These are phyloP conservation scores for Rhinoptilus africanus DNA, from an alignment of 2,113 vertebrate species.

Conservation along the genomic window DNA sequence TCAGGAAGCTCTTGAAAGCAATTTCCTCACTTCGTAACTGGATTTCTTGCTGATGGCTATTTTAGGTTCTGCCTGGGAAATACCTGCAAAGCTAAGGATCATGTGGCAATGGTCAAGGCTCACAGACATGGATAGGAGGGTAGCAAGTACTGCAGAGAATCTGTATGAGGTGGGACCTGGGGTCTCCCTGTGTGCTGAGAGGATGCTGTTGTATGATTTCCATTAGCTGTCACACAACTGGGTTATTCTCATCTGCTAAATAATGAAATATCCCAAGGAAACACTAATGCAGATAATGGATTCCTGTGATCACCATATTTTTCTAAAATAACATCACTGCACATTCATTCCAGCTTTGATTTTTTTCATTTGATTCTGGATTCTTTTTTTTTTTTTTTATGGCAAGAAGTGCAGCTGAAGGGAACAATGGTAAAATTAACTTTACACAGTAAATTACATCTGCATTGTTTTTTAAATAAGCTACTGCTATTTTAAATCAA, in stretches of 20 bases:
- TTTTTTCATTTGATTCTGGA: neutral
- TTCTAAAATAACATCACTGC: neutral
- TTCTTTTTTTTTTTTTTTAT: neutral
- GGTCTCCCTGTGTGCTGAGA: neutral
- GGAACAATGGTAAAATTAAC: neutral
- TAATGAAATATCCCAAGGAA: neutral
- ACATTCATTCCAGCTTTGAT: neutral
- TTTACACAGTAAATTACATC: neutral
- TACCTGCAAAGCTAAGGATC: neutral
- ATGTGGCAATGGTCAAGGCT: neutral
- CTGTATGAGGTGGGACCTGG: no score
- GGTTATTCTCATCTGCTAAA: neutral
- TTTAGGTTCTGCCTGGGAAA: neutral
- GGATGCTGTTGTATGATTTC: neutral
- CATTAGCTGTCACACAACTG: neutral
- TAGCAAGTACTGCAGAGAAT: neutral
- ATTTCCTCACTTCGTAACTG: neutral
- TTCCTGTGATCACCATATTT: neutral
- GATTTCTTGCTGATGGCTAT: neutral
- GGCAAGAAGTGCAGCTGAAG: neutral
- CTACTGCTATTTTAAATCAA: slow-evolving; percentile 15
- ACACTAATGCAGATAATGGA: neutral
- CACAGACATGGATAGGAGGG: neutral
- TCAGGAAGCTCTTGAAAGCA: neutral
- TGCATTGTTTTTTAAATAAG: slow-evolving; percentile 6